Conservation (phyloP, 2,113 vertebrate genomes). For the Rostratula benghalensis region DNA sequence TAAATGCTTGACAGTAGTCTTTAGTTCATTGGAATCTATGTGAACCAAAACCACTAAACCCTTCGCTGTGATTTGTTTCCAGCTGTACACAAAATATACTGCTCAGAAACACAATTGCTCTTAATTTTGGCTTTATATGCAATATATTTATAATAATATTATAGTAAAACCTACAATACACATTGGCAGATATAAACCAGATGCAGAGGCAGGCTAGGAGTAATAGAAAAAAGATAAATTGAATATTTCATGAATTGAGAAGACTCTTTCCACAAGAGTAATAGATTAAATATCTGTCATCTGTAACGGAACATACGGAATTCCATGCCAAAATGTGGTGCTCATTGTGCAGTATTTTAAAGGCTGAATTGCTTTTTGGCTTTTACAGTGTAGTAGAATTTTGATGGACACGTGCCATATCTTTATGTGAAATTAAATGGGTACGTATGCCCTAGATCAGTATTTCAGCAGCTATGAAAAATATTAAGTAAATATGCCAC, state of each 20-base stretch:
- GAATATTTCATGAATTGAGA: conserved; percentile 53
- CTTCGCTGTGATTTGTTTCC: conserved; percentile 46
- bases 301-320: conserved; percentile 33
- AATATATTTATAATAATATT: conserved; percentile 42
- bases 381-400: not conserved
- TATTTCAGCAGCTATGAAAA: conserved; percentile 46
- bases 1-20: conserved; percentile 10
- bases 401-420: conserved; percentile 30
- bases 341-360: conserved; percentile 51
- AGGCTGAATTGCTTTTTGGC: conserved; percentile 56
- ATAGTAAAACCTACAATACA: conserved; percentile 42
- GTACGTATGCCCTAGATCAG: conserved; percentile 35
- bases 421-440: conserved; percentile 12
- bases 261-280: conserved; percentile 30
- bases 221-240: conserved; percentile 47
- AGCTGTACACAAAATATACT: conserved; percentile 20
- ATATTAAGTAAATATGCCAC: conserved; percentile 51
- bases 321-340: conserved; percentile 62
- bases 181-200: conserved; percentile 50
- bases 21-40: conserved; percentile 4
- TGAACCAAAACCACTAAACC: conserved; percentile 17
- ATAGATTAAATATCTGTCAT: conserved; percentile 45
- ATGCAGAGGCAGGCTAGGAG: conserved; percentile 17
- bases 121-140: conserved; percentile 53
- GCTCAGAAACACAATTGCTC: conserved; percentile 42